Percentiles rank a stretch among this genome's conserved stretches.
Evolutionary conservation across 2,797 vertebrate genomes (phyloP).

Genomic region (Clarias laeviceps): DNA sequence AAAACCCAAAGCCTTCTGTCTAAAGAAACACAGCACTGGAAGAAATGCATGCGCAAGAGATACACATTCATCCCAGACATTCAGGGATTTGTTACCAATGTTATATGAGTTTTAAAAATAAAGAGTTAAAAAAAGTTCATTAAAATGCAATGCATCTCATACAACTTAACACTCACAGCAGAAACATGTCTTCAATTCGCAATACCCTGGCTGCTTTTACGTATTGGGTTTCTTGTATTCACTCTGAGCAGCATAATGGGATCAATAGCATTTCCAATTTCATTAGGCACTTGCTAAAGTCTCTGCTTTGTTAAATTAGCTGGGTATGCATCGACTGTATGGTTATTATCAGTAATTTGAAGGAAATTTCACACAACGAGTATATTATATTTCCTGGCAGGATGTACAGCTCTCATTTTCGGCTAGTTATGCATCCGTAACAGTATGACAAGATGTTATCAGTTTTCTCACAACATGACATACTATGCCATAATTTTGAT

Average conservation of each 20-base stretch:
- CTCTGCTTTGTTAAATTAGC: constrained; percentile 28
- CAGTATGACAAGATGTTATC: constrained; percentile 17
- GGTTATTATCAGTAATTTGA: constrained; percentile 49
- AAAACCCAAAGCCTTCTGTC: constrained; percentile 11
- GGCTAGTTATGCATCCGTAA: constrained; percentile 28
- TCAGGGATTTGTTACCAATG: constrained; percentile 10
- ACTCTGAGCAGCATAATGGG: constrained; percentile 25
- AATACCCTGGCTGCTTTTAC: constrained; percentile 1
- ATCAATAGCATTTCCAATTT: constrained; percentile 51
- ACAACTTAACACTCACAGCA: background rate
- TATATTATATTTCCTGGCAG: constrained; percentile 42
- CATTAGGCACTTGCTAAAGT: constrained; percentile 40
- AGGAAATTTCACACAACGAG: constrained; percentile 27
- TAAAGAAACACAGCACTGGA: constrained; percentile 5
- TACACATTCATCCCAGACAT: constrained; percentile 18
- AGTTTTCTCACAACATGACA: constrained; percentile 31
- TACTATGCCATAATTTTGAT: constrained; percentile 14
- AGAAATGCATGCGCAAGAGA: constrained; percentile 1
- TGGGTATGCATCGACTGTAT: constrained; percentile 48
- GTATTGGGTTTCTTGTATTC: constrained; percentile 30
- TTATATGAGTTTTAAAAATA: constrained; percentile 17
- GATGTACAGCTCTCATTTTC: constrained; percentile 29
- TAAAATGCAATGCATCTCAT: constrained; percentile 7
- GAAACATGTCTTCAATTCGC: background rate
- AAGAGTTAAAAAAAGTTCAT: background rate